Base-by-base conservation (phyloP, 1,140 invertebrate species). In the Schlechtendalia chinensis region DNA sequence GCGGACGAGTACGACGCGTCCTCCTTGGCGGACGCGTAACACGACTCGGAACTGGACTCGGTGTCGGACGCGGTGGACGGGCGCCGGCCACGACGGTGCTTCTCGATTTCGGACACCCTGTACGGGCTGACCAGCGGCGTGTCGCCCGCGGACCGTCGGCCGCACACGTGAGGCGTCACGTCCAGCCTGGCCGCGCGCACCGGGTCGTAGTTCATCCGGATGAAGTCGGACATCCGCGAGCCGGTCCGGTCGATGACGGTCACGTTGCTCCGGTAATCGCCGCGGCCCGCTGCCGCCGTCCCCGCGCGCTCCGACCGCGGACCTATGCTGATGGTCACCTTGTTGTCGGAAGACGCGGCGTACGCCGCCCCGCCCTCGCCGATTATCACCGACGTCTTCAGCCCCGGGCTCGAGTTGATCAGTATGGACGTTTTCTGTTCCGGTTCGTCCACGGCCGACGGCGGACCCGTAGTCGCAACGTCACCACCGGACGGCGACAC, bases 111-210 rank as follows among this genome's bases (percentile, higher is more conserved):
- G 14, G 67, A 59, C 24, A 81, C 79, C 6, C 65, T 67, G 47
- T 71, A 81, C 32, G 67, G 80, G 24, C 63, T 61, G 27, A 69
- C 67, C 8, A 69, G 4, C 6, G 63, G 27, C 0, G 22, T 69
- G 17, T 19, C 0, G 11, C 39, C 19, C 0, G 10, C 0, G 2
- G 32, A 50, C 24, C 24, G 39, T 10, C 85, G 85, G 88, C 91
- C 91, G 85, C 91, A 92, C 54, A 92, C 89, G 85, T 92, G 91
- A 29, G 91, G 91, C 82, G 91, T 89, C 82, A 92, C 85, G 84
- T 92, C 91, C 80, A 89, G 86, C 83, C 88, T 88, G 3, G 91
- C 90, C 19, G 91, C 91, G 87, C 91, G 90, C 14, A 92, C 91
- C 2, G 91, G 91, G 85, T 92, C 89, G 47, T 82, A 82, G 47